phyloP scores from a whole-genome alignment of 2,797 vertebrate species.

The Silurus aristotelis region DNA sequence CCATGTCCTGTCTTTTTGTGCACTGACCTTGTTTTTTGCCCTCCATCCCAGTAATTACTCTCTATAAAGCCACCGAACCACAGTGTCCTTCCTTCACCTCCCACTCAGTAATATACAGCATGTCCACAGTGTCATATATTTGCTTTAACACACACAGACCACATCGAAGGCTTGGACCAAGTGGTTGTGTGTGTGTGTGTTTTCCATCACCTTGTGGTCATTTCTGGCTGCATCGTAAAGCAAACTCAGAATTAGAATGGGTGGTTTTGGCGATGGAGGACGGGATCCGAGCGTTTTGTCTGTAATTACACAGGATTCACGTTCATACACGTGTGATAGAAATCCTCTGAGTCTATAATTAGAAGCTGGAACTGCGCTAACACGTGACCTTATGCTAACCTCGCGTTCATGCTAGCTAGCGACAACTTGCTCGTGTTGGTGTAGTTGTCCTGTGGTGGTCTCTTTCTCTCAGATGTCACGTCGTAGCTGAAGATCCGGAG shows the following conservation, averaged over 20 bases:
- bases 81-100: slow-evolving; percentile 5
- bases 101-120: slow-evolving; percentile 7
- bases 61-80: background rate
- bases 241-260: background rate
- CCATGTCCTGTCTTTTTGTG: too few species aligned
- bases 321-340: background rate
- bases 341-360: slow-evolving; percentile 9
- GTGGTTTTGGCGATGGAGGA: background rate
- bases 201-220: slow-evolving; percentile 7
- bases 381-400: background rate
- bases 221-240: background rate
- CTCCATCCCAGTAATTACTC: background rate
- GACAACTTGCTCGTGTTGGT: background rate
- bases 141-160: slow-evolving; percentile 6
- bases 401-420: background rate
- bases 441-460: background rate
- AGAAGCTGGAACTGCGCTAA: background rate
- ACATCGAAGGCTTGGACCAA: background rate
- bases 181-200: slow-evolving; percentile 14
- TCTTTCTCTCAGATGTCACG: background rate
- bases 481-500: background rate
- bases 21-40: background rate
- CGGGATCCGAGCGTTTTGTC: background rate
- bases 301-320: slow-evolving; percentile 22
- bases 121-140: background rate